Evolutionary conservation across 2,113 vertebrate genomes (phyloP).

Genomic region (Dermatemys mawii): DNA sequence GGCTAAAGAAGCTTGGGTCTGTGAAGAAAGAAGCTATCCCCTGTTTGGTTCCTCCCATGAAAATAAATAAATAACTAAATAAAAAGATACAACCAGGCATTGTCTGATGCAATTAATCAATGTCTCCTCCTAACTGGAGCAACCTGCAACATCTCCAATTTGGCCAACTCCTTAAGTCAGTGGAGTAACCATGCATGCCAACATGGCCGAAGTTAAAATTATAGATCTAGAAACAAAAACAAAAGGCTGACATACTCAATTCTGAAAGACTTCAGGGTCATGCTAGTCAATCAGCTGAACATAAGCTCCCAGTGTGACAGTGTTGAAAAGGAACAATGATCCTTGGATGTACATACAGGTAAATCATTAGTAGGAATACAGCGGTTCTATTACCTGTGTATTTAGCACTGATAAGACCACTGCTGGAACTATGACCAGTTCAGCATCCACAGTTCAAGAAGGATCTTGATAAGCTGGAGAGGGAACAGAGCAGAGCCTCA

Average conservation of each 20-base stretch:
- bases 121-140: background rate
- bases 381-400: background rate
- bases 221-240: background rate
- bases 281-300: background rate
- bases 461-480: background rate
- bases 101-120: background rate
- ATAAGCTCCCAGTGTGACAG: background rate
- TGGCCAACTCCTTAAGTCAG: background rate
- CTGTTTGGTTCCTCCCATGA: too few relatives aligned
- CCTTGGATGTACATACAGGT: background rate
- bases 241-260: background rate
- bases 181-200: background rate
- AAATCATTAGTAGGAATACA: background rate
- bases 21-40: background rate
- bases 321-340: background rate
- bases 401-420: background rate
- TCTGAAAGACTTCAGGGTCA: background rate
- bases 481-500: background rate
- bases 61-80: too few relatives aligned
- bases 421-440: background rate
- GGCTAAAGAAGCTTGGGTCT: background rate
- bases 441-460: background rate
- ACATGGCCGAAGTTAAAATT: background rate
- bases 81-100: too few relatives aligned
- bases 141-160: background rate